Percentiles rank a stretch among this genome's conserved stretches.
Conservation (phyloP, 1,140 invertebrate genomes). For the Artemia franciscana region DNA sequence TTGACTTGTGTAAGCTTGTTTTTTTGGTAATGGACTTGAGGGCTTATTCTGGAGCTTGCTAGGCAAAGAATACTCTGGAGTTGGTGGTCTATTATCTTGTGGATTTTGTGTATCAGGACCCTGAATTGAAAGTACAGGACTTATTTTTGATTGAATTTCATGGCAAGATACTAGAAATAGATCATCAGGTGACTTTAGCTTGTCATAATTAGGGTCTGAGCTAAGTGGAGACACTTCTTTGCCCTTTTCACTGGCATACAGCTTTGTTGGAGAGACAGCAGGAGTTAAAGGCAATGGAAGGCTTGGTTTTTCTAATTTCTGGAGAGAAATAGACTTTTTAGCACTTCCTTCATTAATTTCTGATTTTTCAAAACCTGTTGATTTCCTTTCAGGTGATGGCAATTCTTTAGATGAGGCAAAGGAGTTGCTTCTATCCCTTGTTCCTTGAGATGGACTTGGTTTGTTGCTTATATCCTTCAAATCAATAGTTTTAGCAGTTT, state of each 20-base stretch:
- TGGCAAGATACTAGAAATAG: neutral
- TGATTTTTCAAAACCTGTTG: neutral
- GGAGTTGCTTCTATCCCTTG: no score
- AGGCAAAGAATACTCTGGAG: neutral
- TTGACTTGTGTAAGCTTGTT: neutral
- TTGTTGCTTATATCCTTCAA: no score
- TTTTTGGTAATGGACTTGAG: neutral
- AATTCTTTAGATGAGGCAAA: no score
- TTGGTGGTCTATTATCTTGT: neutral
- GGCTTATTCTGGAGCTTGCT: neutral
- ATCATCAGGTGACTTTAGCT: neutral
- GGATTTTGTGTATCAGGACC: neutral
- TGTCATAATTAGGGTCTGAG: neutral
- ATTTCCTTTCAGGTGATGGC: neutral
- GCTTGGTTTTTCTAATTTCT: neutral
- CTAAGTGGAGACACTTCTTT: neutral
- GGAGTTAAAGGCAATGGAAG: neutral
- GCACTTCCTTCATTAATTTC: no score
- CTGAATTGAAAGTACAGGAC: neutral
- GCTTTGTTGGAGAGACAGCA: neutral
- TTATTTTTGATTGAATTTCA: neutral
- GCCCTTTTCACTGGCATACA: neutral
- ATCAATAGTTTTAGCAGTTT: no score
- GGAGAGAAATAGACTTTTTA: no score
- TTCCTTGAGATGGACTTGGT: no score